Base-by-base conservation (phyloP, 2,113 vertebrate species). In the Gymnocephalus cernua region DNA sequence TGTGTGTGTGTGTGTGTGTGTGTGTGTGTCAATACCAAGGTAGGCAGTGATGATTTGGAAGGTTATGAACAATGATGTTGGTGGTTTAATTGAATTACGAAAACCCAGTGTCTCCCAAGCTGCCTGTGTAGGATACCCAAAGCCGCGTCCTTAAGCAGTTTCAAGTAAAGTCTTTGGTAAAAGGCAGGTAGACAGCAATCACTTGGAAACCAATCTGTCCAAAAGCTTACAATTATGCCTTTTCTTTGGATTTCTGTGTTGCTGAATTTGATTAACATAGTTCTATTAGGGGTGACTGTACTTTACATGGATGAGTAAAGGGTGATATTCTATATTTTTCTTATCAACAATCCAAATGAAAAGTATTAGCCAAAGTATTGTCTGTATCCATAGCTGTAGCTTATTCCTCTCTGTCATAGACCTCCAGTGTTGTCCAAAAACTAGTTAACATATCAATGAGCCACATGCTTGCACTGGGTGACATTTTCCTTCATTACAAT, bases 81-180 rank as follows among this genome's bases (percentile, higher is more conserved):
- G 44, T 59, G 35, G 9, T 48, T 69, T 65, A 32, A 25, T 23
- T 63, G 18, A 51, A 54, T 45, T 6, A 10, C 38, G 35, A 77
- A 71, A 63, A 79, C 74, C 25, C 54, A 72, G 18, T 68, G 12
- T 76, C 32, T 35, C 12, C 41, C 18, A 23, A 5, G 25, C 8
- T 41, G 32, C 69, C 8, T 27, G n/a, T n/a, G 47, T 4, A 25
- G 16, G 61, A 11, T 41, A 11, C 19, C 18, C 3, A 38, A 45
- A 21, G 8, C 8, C 32, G 21, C 8, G 12, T 35, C 8, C 15
- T 71, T 3, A 56, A 18, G 9, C 21, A 9, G 23, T 32, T 32
- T 32, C 32, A 32, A 32, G 29, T 29, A 29, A 29, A 29, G 32
- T 32, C 27, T 56, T 45, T 12, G 16, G 10, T 50, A 38, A 32